A percentile compares a stretch with the other conserved stretches of the same genome.
Evolutionary conservation across 2,113 vertebrate species (phyloP).

Genomic region (Ammodytes dubius): DNA sequence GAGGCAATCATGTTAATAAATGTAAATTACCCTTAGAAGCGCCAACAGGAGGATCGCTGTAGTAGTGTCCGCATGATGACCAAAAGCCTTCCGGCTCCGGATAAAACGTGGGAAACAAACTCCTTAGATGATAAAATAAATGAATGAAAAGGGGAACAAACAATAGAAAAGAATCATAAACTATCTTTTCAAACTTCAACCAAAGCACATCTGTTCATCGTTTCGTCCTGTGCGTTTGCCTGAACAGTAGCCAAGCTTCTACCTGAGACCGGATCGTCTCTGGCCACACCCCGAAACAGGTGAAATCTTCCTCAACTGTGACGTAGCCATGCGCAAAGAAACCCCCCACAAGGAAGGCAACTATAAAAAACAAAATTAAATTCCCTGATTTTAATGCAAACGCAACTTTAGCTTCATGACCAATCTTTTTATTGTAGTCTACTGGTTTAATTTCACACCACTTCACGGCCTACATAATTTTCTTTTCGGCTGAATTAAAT

Average conservation of each 20-base stretch:
- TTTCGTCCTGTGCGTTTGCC: background rate
- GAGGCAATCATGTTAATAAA: background rate
- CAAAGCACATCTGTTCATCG: background rate
- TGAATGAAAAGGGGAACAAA: too few species aligned
- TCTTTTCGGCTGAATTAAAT: too few species aligned
- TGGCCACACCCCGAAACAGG: constrained; percentile 82
- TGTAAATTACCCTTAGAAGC: constrained; percentile 72
- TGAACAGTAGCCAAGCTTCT: background rate
- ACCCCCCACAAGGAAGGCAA: background rate
- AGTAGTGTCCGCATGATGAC: constrained; percentile 68
- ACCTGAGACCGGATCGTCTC: background rate
- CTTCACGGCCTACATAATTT: too few species aligned
- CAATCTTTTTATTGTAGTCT: too few species aligned
- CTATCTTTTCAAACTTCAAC: too few species aligned
- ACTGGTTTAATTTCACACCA: too few species aligned
- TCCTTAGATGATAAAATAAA: background rate
- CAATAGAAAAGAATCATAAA: background rate
- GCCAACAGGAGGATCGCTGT: constrained; percentile 59
- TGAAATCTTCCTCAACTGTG: constrained; percentile 36
- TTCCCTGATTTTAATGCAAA: too few species aligned
- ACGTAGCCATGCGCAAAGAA: constrained; percentile 34
- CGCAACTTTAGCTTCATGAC: too few species aligned
- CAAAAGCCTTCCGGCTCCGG: background rate
- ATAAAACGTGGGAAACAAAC: background rate
- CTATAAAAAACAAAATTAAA: too few species aligned